A percentile compares a stretch with the other conserved stretches of the same genome.
These are phyloP conservation scores for Odontophorus gujanensis DNA, from an alignment of 2,113 vertebrate genomes.

Conservation along the genomic window DNA sequence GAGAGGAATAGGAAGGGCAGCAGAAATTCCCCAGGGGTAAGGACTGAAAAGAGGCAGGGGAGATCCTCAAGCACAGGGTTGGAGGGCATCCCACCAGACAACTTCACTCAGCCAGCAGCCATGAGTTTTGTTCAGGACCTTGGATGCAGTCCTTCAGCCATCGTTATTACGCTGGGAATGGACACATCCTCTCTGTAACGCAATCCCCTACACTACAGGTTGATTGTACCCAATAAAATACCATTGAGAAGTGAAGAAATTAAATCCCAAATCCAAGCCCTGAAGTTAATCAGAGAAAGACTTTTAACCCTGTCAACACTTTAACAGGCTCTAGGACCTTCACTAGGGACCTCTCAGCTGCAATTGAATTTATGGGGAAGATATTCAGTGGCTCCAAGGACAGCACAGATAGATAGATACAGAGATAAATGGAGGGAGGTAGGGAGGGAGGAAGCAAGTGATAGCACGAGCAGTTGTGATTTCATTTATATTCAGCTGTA, in stretches of 20 bases:
- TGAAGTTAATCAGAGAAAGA: background rate
- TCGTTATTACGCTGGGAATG: background rate
- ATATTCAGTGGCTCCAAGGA: background rate
- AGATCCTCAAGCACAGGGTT: background rate
- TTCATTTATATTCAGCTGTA: background rate
- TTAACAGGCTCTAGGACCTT: background rate
- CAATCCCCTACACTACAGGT: background rate
- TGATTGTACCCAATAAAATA: background rate
- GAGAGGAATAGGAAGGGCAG: background rate
- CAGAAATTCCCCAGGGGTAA: background rate
- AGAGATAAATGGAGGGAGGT: background rate
- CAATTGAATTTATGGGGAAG: background rate
- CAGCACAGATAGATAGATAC: accelerated
- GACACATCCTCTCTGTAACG: background rate
- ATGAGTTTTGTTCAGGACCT: background rate
- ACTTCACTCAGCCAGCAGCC: background rate
- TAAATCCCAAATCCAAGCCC: background rate
- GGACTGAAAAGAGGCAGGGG: accelerated
- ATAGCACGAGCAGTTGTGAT: background rate
- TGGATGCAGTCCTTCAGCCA: background rate
- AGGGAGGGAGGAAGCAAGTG: no score
- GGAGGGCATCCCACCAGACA: background rate
- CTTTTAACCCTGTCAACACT: background rate
- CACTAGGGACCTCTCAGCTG: background rate
- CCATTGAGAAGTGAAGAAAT: background rate